Base-by-base conservation (phyloP, 2,113 vertebrate genomes). In the Podarcis raffonei region DNA sequence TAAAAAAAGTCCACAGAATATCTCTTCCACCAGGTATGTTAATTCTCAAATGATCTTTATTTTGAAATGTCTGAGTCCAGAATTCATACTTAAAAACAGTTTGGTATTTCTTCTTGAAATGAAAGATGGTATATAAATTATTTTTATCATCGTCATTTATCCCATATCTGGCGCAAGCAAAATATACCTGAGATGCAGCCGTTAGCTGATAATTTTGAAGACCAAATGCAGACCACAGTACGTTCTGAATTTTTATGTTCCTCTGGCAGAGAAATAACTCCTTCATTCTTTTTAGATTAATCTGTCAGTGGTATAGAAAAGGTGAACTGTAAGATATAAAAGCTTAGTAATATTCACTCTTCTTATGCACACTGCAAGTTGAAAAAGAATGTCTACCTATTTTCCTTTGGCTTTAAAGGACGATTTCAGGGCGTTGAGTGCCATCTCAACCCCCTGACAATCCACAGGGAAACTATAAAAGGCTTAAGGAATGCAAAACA, bases 191-290 rank as follows among this genome's bases (percentile, higher is more conserved):
- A 62, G 32, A 35, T 81, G n/a, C n/a, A 65, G 23, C 23, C 65
- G 18, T 16, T 23, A 15, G 42, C 1, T 87, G 84, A 84, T 71
- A 83, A 86, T 77, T 87, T 89, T 59, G 72, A 87, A 86, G 59
- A n/a, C 15, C 4, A 27, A 89, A 37, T 72, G 53, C 85, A 86
- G 16, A 68, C 35, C 3, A 20, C 23, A 86, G 57, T 65, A 12
- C 23, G 42, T 65, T 9, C 59, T 42, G 37, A 86, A 86, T 68
- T 86, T 20, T 8, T 30, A 30, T 53, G 66, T 84, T 66, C 2
- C 37, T 39, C 37, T 65, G 48, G 37, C 23, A 78, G 59, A 48
- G 35, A 20, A 42, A 42, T 77, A 39, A 77, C 22, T 13, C 37
- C n/a, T n/a, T 48, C 37, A n/a, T 30, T 42, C 27, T 66, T 66